A percentile compares a stretch with the other conserved stretches of the same genome.
phyloP scores from a whole-genome alignment of 2,113 vertebrate genomes.

The Nycticebus coucang region DNA sequence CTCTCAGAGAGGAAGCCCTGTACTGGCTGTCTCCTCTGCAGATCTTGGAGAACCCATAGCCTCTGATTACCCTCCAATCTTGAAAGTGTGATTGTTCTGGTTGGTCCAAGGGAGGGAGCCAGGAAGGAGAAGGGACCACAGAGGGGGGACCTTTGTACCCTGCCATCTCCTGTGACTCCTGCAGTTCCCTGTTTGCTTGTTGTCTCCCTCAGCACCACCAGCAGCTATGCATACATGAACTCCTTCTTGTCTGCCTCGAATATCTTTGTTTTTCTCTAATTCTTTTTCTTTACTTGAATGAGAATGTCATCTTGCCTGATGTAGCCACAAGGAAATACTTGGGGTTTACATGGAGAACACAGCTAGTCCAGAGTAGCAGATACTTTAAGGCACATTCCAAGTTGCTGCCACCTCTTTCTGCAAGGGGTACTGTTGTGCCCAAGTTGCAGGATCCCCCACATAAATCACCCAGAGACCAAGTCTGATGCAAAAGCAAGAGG shows the following conservation, averaged over 20 bases:
- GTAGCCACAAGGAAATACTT: not conserved
- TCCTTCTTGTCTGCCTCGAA: not conserved
- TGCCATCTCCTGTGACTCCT: not conserved
- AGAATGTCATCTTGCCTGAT: not conserved
- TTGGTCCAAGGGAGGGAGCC: not conserved
- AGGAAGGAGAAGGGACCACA: not conserved
- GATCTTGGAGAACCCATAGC: not conserved
- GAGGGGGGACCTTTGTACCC: not conserved
- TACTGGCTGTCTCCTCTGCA: not conserved
- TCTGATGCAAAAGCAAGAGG: too few species aligned
- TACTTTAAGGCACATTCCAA: not conserved
- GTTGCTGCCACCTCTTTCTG: not conserved
- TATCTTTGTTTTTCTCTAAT: not conserved
- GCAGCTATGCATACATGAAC: not conserved
- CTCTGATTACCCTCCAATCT: not conserved
- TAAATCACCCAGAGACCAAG: too few species aligned
- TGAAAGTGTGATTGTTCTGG: not conserved
- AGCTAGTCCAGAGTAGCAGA: not conserved
- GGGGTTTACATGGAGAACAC: not conserved
- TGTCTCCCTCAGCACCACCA: not conserved
- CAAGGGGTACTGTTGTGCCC: not conserved
- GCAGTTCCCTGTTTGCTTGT: not conserved
- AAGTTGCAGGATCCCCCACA: too few species aligned
- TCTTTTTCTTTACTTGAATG: not conserved
- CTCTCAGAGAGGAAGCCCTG: not conserved